Evolutionary conservation across 2,888 invertebrate species (phyloP).

Genomic region (Nemotelus pantherinus): DNA sequence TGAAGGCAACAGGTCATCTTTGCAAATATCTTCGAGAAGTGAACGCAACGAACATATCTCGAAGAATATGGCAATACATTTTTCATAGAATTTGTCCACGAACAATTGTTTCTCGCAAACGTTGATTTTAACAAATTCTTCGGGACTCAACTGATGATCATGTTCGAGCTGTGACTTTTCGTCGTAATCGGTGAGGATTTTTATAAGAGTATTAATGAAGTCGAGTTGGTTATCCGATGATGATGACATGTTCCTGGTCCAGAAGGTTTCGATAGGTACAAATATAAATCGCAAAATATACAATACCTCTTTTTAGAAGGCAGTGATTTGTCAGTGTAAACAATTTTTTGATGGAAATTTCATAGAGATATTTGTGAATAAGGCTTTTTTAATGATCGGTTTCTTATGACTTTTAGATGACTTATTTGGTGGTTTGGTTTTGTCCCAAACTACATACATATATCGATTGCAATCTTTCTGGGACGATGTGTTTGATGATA

Average conservation of each 20-base stretch:
- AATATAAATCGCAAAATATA: constrained; percentile 16
- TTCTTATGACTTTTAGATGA: too few species aligned
- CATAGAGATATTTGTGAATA: too few species aligned
- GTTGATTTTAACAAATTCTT: constrained; percentile 45
- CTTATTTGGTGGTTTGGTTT: too few species aligned
- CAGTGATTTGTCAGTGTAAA: constrained; percentile 17
- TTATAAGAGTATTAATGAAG: constrained; percentile 9
- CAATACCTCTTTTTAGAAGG: constrained; percentile 21
- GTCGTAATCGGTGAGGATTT: constrained; percentile 15
- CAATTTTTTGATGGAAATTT: not conserved
- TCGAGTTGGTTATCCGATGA: not conserved
- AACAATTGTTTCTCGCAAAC: constrained; percentile 46
- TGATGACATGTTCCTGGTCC: constrained; percentile 9
- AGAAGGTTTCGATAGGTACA: constrained; percentile 15
- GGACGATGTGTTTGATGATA: too few species aligned
- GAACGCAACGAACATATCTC: constrained; percentile 38
- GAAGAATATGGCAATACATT: constrained; percentile 40
- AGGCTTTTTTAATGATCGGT: too few species aligned
- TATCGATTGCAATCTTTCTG: too few species aligned
- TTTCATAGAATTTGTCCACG: constrained; percentile 32
- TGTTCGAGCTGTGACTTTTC: not conserved
- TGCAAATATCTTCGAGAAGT: constrained; percentile 36
- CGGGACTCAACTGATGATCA: constrained; percentile 4
- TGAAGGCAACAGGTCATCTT: constrained; percentile 5
- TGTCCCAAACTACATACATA: too few species aligned